Evolutionary conservation across 35 echinoderm and acorn worm genomes (phyloP), one percentile per base, ranked within the genome.

Genomic region (Apostichopus japonicus): DNA sequence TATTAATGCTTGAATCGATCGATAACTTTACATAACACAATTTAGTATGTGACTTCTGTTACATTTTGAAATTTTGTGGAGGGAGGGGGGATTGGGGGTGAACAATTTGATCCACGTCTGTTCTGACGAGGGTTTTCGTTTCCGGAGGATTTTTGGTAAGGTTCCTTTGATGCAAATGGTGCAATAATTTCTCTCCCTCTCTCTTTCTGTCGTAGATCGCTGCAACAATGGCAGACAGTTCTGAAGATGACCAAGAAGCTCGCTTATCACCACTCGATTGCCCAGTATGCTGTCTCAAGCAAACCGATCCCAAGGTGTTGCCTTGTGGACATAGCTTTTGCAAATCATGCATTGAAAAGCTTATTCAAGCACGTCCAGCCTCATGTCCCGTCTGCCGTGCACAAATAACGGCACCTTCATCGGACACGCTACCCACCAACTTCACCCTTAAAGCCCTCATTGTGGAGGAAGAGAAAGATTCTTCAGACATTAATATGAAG

Each of bases 291-390:
- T 24, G 23, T 25, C 25, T 53, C 4, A 27, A 53, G 25, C 54
- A 53, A 53, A 80, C 27, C 16, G 78, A 33, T 53, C 78, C 78
- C 8, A 80, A 80, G 19, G 54, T 80, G 10, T 13, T 80, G 11
- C 78, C 27, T 5, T 80, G 78, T 53, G 78, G 78, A 27, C 78
- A 80, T 80, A 80, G 78, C 24, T 80, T 80, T 53, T 80, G 78
- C 54, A 27, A 80, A 54, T 25, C 78, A 54, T 80, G 78, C 23
- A 9, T 53, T 53, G 10, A 53, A 16, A 33, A 11, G 54, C 13
- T 80, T 1, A 16, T 80, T 0, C 19, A 80, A 17, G 24, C 78
- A 27, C 0, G 4, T 27, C 51, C 23, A 14, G 27, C 54, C 27
- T 24, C 24, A 6, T 80, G 78, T 52, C 78, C 78, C 2, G 23